phyloP scores from a whole-genome alignment of 2,888 invertebrate species.

The Clanis bilineata region DNA sequence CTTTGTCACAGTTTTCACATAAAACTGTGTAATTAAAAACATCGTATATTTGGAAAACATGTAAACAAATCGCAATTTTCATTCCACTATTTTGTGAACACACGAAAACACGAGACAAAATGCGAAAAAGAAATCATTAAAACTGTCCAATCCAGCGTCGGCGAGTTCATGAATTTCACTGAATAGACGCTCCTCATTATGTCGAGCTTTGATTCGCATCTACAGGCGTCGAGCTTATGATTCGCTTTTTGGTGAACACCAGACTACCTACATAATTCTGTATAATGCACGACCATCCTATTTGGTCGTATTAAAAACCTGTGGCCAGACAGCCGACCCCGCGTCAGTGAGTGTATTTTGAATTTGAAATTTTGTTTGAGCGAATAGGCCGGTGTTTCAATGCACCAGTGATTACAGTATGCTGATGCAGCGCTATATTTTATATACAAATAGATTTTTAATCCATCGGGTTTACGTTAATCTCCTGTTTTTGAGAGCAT shows the following conservation, averaged over 20 bases:
- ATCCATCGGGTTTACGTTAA: background rate
- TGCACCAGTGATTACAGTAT: slow-evolving; percentile 45
- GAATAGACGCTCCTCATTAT: slow-evolving; percentile 69
- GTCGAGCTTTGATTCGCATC: slow-evolving; percentile 65
- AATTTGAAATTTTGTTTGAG: slow-evolving; percentile 73
- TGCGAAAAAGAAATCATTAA: slow-evolving; percentile 4
- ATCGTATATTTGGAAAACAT: background rate
- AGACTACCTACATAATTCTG: slow-evolving; percentile 45
- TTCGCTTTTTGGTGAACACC: slow-evolving; percentile 66
- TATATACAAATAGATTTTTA: slow-evolving; percentile 4
- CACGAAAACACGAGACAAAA: slow-evolving; percentile 2
- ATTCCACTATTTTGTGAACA: background rate
- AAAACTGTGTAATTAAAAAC: background rate
- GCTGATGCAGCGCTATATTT: slow-evolving; percentile 11
- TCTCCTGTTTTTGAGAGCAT: background rate
- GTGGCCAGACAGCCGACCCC: slow-evolving; percentile 67
- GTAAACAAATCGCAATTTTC: background rate
- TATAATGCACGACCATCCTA: slow-evolving; percentile 56
- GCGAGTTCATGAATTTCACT: slow-evolving; percentile 36
- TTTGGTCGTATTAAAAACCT: slow-evolving; percentile 78
- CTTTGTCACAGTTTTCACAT: background rate
- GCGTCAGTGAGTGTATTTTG: slow-evolving; percentile 48
- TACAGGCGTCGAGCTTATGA: slow-evolving; percentile 59
- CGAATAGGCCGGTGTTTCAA: slow-evolving; percentile 45
- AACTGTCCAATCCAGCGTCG: slow-evolving; percentile 38